These are phyloP conservation scores for Nephrotoma guestfalica DNA, from an alignment of 2,888 invertebrate species.

Conservation along the genomic window DNA sequence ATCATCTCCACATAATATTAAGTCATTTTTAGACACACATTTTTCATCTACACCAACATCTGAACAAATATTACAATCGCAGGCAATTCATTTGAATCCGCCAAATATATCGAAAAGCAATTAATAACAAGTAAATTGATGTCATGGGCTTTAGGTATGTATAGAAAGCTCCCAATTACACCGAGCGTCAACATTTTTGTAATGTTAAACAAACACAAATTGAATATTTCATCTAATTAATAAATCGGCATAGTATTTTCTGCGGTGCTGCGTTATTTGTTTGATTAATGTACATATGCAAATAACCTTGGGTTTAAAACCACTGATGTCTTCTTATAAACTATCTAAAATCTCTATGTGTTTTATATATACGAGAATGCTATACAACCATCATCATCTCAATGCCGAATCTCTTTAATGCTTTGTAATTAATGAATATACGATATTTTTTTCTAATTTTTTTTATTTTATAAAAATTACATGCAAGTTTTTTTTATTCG, in stretches of 20 bases:
- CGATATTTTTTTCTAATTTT: neutral
- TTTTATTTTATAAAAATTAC: neutral
- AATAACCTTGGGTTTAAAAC: neutral
- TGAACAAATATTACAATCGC: neutral
- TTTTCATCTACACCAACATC: neutral
- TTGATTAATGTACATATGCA: neutral
- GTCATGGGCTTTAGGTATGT: neutral
- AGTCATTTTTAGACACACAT: neutral
- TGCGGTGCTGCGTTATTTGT: neutral
- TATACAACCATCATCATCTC: neutral
- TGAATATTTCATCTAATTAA: neutral
- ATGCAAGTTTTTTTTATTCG: slow-evolving; percentile 1
- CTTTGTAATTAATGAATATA: slow-evolving; percentile 6
- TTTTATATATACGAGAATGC: neutral
- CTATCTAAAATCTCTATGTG: neutral
- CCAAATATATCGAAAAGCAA: neutral
- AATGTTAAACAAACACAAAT: neutral
- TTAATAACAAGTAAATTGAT: neutral
- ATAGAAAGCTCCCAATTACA: neutral
- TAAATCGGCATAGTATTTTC: neutral
- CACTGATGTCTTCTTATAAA: neutral
- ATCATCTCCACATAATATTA: neutral
- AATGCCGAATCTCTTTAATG: slow-evolving; percentile 5
- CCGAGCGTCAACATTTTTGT: neutral
- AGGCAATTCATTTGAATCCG: neutral